phyloP scores from a whole-genome alignment of 2,113 vertebrate genomes.

The Dipodomys stephensi region DNA sequence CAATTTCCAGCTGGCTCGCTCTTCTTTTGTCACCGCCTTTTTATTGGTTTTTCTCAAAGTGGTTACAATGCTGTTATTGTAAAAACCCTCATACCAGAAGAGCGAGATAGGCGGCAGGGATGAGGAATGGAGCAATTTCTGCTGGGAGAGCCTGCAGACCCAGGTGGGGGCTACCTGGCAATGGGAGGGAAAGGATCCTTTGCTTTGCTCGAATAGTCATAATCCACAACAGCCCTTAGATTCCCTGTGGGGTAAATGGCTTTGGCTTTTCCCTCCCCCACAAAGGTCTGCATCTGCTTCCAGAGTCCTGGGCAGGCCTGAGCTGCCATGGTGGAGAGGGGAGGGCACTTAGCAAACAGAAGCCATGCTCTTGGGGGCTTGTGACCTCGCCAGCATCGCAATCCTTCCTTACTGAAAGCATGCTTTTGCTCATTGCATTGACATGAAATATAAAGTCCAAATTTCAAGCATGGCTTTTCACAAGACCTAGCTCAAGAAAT shows the following conservation, averaged over 20 bases:
- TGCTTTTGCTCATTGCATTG: neutral
- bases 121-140: constrained; percentile 73
- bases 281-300: neutral
- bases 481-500: neutral
- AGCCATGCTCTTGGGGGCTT: neutral
- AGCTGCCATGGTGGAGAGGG: too few relatives aligned
- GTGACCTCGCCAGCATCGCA: neutral
- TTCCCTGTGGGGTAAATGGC: constrained; percentile 30
- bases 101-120: constrained; percentile 55
- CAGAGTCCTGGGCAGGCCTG: neutral
- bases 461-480: constrained; percentile 24
- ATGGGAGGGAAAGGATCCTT: neutral
- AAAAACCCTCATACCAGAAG: constrained; percentile 77
- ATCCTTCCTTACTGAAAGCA: neutral
- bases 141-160: constrained; percentile 48
- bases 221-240: constrained; percentile 25
- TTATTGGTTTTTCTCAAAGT: constrained; percentile 82
- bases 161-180: constrained; percentile 33
- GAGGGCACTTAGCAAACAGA: neutral
- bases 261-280: constrained; percentile 27
- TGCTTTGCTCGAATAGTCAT: constrained; percentile 35
- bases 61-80: constrained; percentile 83
- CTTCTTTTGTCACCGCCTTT: constrained; percentile 83
- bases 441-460: neutral
- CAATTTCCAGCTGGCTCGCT: constrained; percentile 78